A percentile compares a stretch with the other conserved stretches of the same genome.
These are phyloP conservation scores for Atta colombica DNA, from an alignment of 1,140 invertebrate genomes.

Conservation along the genomic window DNA sequence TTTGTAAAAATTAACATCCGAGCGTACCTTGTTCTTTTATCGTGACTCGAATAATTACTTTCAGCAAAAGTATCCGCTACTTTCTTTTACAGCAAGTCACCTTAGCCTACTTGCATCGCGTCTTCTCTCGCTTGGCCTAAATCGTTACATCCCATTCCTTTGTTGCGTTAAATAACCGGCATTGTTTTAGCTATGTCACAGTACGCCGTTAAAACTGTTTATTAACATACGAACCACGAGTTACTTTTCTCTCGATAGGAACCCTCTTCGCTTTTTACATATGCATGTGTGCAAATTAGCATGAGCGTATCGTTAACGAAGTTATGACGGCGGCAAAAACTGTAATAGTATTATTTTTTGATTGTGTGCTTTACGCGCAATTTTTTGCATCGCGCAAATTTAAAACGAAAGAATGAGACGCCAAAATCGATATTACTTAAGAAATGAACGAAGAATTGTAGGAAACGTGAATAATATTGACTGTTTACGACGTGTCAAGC, in stretches of 20 bases:
- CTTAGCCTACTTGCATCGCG: conserved; percentile 53
- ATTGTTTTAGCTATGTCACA: conserved; percentile 33
- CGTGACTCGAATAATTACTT: conserved; percentile 74
- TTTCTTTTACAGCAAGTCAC: conserved; percentile 52
- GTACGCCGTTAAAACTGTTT: conserved; percentile 12
- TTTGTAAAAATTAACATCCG: conserved; percentile 69
- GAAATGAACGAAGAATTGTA: neutral
- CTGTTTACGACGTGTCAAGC: conserved; percentile 34
- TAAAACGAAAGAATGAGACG: neutral
- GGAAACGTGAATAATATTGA: conserved; percentile 16
- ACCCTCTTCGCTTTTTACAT: conserved; percentile 55
- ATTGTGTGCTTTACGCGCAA: conserved; percentile 7
- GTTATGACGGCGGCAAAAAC: neutral
- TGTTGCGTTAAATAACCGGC: conserved; percentile 39
- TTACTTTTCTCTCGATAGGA: conserved; percentile 24
- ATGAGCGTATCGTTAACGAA: conserved; percentile 46
- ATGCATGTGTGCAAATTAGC: conserved; percentile 56
- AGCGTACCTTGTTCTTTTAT: conserved; percentile 68
- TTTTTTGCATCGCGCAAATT: neutral
- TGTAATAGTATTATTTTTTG: conserved; percentile 39
- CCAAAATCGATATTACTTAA: conserved; percentile 50
- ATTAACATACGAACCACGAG: conserved; percentile 6
- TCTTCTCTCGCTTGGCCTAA: conserved; percentile 74
- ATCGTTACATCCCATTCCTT: conserved; percentile 41
- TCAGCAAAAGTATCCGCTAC: conserved; percentile 68